These are phyloP conservation scores for Tonatia bakeri DNA, from an alignment of 2,113 vertebrate genomes.

Conservation along the genomic window DNA sequence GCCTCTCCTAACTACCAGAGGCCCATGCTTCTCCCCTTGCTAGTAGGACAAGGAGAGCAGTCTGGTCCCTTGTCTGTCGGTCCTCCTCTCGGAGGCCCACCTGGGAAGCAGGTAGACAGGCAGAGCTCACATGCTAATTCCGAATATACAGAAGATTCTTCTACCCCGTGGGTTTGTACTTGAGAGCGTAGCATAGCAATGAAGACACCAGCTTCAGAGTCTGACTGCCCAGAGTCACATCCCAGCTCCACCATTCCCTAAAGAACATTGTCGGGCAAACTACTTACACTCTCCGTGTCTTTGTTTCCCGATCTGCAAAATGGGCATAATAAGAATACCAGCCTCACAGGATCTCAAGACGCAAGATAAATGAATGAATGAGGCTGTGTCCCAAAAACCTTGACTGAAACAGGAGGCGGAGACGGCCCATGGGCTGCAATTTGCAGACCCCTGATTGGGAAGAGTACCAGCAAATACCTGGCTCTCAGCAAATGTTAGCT, in stretches of 20 bases:
- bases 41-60: neutral
- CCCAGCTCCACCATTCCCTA: neutral
- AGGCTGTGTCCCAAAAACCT: neutral
- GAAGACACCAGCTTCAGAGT: neutral
- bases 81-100: neutral
- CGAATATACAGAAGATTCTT: neutral
- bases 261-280: neutral
- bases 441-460: neutral
- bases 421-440: neutral
- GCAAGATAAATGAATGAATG: neutral
- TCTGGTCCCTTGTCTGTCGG: neutral
- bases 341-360: neutral
- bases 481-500: neutral
- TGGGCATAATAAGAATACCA: neutral
- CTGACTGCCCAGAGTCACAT: neutral
- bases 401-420: neutral
- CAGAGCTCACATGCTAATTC: neutral
- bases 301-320: conserved; percentile 18
- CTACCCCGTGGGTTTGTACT: neutral
- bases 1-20: neutral
- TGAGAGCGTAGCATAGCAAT: neutral
- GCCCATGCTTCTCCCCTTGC: neutral
- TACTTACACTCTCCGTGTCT: neutral
- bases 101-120: neutral
- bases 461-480: neutral